phyloP scores from a whole-genome alignment of 2,113 vertebrate species.

The Gobiocypris rarus region DNA sequence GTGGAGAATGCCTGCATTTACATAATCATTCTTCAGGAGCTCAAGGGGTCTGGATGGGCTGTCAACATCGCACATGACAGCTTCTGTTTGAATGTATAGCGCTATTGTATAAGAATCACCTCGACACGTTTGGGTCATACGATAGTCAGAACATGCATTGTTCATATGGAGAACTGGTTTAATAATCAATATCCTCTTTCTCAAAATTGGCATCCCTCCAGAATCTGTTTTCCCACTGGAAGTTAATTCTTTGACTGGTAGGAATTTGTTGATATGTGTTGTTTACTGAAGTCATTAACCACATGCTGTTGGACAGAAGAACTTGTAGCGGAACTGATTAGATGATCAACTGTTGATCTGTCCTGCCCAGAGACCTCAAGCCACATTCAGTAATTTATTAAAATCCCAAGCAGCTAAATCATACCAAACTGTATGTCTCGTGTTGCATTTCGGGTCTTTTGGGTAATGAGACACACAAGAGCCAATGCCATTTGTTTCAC shows the following conservation, averaged over 20 bases:
- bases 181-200: conserved; percentile 18
- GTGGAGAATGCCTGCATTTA: conserved; percentile 18
- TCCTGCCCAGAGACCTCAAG: neutral
- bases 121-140: conserved; percentile 20
- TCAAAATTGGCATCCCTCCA: conserved; percentile 18
- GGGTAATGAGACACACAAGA: too few species aligned
- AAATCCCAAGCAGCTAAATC: neutral
- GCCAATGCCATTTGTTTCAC: too few species aligned
- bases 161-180: conserved; percentile 4
- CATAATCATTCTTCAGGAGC: conserved; percentile 37
- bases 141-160: conserved; percentile 6
- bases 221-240: neutral
- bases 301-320: neutral
- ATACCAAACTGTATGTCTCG: neutral
- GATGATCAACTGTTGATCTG: conserved; percentile 1
- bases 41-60: conserved; percentile 1
- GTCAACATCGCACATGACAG: conserved; percentile 30
- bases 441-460: neutral
- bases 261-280: neutral
- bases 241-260: neutral
- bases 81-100: conserved; percentile 26
- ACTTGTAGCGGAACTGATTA: neutral
- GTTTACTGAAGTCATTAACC: conserved; percentile 16
- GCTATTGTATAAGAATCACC: conserved; percentile 33
- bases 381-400: neutral